Conservation (phyloP, 2,888 invertebrate species). For the Isotomurus palustris region DNA sequence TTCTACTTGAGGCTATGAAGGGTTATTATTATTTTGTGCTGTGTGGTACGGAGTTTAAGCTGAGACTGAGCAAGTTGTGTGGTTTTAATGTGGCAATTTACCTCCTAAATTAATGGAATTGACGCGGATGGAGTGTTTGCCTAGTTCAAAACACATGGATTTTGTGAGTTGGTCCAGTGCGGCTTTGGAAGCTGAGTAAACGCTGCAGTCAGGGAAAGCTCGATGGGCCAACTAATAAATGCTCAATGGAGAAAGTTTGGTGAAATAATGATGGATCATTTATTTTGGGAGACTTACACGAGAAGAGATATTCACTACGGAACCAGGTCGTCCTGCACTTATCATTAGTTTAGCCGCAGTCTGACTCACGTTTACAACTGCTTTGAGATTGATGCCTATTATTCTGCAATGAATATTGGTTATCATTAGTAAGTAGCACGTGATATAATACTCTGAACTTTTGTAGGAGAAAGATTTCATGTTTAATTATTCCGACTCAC, state of each 20-base stretch:
- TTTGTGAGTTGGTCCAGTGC: slow-evolving; percentile 1
- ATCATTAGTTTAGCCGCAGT: slow-evolving; percentile 52
- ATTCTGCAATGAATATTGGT: slow-evolving; percentile 46
- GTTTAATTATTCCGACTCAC: slow-evolving; percentile 45
- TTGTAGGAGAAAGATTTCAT: neutral
- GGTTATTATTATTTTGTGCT: too few species aligned
- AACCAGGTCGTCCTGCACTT: slow-evolving; percentile 49
- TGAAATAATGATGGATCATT: neutral
- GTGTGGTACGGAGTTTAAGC: too few species aligned
- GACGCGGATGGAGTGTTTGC: neutral
- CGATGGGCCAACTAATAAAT: slow-evolving; percentile 47
- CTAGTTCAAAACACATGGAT: neutral
- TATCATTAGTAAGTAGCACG: too few species aligned
- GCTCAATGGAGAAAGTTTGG: neutral
- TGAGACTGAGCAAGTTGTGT: slow-evolving; percentile 44
- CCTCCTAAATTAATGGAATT: slow-evolving; percentile 48
- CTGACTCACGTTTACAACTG: slow-evolving; percentile 54
- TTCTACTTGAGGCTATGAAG: too few species aligned
- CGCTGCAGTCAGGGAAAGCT: slow-evolving; percentile 50
- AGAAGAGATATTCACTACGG: slow-evolving; percentile 55
- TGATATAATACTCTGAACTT: too few species aligned
- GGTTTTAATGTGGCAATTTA: slow-evolving; percentile 55
- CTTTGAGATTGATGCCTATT: slow-evolving; percentile 52
- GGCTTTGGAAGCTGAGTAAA: slow-evolving; percentile 49
- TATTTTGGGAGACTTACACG: slow-evolving; percentile 47